phyloP scores from a whole-genome alignment of 2,888 invertebrate genomes.

The Drosophila barbarae region DNA sequence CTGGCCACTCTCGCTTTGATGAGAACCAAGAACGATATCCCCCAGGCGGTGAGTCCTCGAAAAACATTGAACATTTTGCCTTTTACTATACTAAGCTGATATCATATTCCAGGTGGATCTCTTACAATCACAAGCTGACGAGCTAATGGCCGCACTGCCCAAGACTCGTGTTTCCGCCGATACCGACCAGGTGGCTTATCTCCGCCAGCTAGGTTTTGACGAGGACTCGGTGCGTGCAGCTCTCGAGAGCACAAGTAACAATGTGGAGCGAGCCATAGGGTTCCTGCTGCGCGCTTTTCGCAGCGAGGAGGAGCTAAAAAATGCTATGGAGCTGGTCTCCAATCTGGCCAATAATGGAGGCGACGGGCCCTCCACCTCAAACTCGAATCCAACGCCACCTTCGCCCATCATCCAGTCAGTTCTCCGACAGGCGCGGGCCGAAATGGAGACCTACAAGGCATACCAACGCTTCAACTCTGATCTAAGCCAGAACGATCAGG shows the following conservation, averaged over 20 bases:
- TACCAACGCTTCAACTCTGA: conserved; percentile 83
- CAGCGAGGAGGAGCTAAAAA: conserved; percentile 67
- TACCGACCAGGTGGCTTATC: conserved; percentile 54
- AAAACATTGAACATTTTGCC: background rate
- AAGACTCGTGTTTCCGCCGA: conserved; percentile 40
- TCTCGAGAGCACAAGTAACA: conserved; percentile 81
- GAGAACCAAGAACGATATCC: conserved; percentile 84
- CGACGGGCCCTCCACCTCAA: conserved; percentile 53
- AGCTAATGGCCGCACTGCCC: conserved; percentile 58
- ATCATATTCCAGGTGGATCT: conserved; percentile 65
- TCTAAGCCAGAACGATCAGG: conserved; percentile 83
- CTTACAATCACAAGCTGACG: conserved; percentile 67
- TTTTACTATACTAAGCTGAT: background rate
- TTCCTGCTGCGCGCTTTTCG: conserved; percentile 80
- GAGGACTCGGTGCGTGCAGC: conserved; percentile 81
- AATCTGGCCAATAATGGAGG: conserved; percentile 74
- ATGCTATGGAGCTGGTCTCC: conserved; percentile 73
- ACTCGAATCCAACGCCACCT: conserved; percentile 10
- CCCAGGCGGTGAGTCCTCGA: conserved; percentile 83
- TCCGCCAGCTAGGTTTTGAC: conserved; percentile 83
- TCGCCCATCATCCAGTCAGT: conserved; percentile 52
- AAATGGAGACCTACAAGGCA: conserved; percentile 79
- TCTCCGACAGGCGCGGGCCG: conserved; percentile 63
- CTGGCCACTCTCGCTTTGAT: conserved; percentile 82
- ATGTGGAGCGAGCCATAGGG: conserved; percentile 83